Evolutionary conservation across 2,888 invertebrate genomes (phyloP).

Genomic region (Macrophya annulata): DNA sequence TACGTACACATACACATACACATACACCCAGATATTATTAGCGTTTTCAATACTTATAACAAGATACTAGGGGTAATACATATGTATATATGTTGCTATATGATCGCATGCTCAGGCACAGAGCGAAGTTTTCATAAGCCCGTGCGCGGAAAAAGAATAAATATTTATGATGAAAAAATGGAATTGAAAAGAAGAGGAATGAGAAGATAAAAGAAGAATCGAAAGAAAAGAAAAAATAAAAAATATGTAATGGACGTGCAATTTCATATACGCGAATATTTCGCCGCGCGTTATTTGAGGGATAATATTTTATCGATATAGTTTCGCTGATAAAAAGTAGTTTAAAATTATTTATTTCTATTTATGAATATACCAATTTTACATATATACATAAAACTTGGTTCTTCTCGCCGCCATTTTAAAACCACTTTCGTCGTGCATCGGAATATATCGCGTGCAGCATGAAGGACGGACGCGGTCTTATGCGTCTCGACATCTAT

Average conservation of each 20-base stretch:
- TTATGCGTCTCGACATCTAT: background rate
- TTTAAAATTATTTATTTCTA: background rate
- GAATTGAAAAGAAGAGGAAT: background rate
- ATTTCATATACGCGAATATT: conserved; percentile 2
- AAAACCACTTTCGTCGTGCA: conserved; percentile 44
- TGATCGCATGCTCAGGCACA: background rate
- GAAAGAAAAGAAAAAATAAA: background rate
- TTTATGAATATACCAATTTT: background rate
- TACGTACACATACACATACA: no score
- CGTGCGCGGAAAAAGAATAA: background rate
- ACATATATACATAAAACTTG: conserved; percentile 8
- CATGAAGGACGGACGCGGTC: background rate
- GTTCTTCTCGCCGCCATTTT: conserved; percentile 47
- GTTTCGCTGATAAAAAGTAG: background rate
- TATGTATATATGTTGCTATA: background rate
- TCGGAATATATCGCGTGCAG: conserved; percentile 39
- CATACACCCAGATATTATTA: conserved; percentile 20
- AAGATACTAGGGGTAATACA: background rate
- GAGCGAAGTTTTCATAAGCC: background rate
- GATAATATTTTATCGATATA: background rate
- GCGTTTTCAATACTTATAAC: conserved; percentile 11
- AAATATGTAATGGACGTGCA: background rate
- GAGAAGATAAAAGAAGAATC: background rate
- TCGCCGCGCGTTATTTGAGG: background rate
- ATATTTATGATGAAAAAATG: background rate